Evolutionary conservation across 2,888 invertebrate genomes (phyloP).

Genomic region (Tinea trinotella): DNA sequence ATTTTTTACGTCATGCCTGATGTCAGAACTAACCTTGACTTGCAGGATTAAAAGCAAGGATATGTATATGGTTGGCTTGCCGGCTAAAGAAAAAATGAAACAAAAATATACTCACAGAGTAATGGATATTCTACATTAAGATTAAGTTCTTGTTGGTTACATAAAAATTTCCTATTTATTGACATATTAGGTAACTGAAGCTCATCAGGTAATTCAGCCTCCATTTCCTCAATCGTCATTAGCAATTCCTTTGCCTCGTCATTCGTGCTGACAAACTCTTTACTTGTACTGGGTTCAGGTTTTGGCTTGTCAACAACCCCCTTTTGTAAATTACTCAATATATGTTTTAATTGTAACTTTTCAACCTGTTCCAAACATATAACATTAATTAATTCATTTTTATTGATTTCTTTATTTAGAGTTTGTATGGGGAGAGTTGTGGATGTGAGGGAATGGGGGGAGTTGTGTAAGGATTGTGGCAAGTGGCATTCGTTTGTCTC

Average conservation of each 20-base stretch:
- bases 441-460: too few relatives aligned
- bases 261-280: neutral
- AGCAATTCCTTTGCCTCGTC: neutral
- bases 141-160: conserved; percentile 33
- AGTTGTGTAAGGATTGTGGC: too few relatives aligned
- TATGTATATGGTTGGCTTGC: too few relatives aligned
- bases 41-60: too few relatives aligned
- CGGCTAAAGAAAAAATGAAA: conserved; percentile 8
- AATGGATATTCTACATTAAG: conserved; percentile 34
- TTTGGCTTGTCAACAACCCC: conserved; percentile 25
- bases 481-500: too few relatives aligned
- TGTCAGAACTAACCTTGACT: too few relatives aligned
- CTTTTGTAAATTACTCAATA: conserved; percentile 28
- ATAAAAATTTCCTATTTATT: neutral
- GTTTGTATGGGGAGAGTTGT: too few relatives aligned
- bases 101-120: conserved; percentile 34
- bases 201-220: neutral
- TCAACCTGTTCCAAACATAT: conserved; percentile 41
- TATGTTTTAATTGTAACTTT: conserved; percentile 45
- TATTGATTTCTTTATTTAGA: neutral
- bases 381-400: neutral
- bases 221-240: neutral
- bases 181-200: neutral
- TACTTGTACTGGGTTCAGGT: conserved; percentile 21
- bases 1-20: too few relatives aligned